Evolutionary conservation across 2,888 invertebrate species (phyloP).

Genomic region (Tubulanus polymorphus): DNA sequence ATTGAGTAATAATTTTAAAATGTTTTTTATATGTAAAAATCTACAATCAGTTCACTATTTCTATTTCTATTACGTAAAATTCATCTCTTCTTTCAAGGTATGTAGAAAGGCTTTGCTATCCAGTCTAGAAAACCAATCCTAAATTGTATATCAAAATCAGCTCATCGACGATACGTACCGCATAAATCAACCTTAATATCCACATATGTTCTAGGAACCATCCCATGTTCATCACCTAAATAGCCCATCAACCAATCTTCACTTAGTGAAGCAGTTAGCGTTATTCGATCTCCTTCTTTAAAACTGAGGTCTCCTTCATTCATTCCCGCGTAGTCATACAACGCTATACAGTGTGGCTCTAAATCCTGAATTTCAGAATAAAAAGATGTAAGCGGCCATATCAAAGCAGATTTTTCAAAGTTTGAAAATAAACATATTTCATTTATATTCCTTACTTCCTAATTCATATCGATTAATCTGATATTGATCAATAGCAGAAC

Average conservation of each 20-base stretch:
- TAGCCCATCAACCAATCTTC: slow-evolving; percentile 35
- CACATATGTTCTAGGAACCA: slow-evolving; percentile 36
- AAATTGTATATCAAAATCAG: no score
- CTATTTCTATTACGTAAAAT: not conserved
- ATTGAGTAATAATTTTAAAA: no score
- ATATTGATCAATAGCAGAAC: no score
- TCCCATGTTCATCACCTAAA: slow-evolving; percentile 26
- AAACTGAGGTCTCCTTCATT: slow-evolving; percentile 18
- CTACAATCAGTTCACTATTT: not conserved
- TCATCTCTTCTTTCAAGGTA: not conserved
- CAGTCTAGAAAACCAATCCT: no score
- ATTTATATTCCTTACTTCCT: no score
- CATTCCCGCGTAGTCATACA: not conserved
- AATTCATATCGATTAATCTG: no score
- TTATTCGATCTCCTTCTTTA: not conserved
- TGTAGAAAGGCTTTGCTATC: no score
- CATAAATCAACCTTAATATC: slow-evolving; percentile 13
- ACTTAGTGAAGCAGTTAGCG: not conserved
- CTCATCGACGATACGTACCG: not conserved
- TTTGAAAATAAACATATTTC: no score
- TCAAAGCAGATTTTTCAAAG: no score
- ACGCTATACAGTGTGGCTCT: not conserved
- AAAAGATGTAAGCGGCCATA: no score
- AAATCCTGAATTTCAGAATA: not conserved
- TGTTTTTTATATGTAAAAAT: no score